Percentiles rank a stretch among this genome's conserved stretches.
phyloP scores from a whole-genome alignment of 2,113 vertebrate species.

The Smithornis capensis region DNA sequence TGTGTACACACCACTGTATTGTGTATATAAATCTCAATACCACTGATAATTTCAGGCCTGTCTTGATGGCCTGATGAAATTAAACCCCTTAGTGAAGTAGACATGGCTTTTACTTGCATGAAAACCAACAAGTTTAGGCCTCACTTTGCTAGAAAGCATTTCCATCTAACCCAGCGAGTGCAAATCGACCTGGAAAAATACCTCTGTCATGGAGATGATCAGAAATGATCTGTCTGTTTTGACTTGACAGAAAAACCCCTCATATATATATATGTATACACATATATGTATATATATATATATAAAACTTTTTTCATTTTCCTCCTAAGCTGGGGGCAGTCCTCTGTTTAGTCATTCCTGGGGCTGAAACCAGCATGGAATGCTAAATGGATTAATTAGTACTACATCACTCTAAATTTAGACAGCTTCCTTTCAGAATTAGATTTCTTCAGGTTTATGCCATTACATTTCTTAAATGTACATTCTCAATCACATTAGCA shows the following conservation, averaged over 20 bases:
- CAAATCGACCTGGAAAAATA: not conserved
- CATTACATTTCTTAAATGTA: constrained; percentile 67
- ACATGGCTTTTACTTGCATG: not conserved
- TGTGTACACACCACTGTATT: not conserved
- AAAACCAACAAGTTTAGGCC: not conserved
- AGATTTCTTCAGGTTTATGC: constrained; percentile 66
- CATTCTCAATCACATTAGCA: constrained; percentile 67
- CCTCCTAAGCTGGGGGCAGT: not conserved
- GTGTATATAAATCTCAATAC: not conserved
- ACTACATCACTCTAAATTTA: constrained; percentile 68
- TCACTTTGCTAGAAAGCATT: not conserved
- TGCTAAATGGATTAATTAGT: constrained; percentile 69
- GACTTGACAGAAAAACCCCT: not conserved
- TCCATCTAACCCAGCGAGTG: not conserved
- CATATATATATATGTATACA: not conserved
- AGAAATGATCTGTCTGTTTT: not conserved
- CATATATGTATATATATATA: not conserved
- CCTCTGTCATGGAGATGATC: not conserved
- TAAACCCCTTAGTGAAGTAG: not conserved
- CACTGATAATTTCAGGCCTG: not conserved
- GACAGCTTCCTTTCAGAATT: constrained; percentile 70
- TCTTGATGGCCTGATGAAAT: not conserved
- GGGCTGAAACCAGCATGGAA: constrained; percentile 51
- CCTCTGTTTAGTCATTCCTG: constrained; percentile 47
- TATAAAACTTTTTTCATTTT: not conserved